Evolutionary conservation across 2,888 invertebrate species (phyloP), one percentile per base, ranked within the genome.

Genomic region (Epirrhoe tristata): DNA sequence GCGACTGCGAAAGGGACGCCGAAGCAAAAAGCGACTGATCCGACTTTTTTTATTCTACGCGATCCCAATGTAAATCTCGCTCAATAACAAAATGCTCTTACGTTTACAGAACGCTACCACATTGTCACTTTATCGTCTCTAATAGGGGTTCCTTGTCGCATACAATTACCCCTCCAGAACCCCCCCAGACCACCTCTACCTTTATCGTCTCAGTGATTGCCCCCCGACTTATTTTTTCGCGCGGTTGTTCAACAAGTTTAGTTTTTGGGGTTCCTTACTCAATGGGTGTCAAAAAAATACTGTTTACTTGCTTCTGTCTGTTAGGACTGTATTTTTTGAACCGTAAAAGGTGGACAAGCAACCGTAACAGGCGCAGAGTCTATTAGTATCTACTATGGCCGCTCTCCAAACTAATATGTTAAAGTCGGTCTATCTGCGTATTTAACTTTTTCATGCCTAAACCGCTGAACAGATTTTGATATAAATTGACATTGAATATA

Each of bases 41-140:
- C 54, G 34, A 34, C 14, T 56, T 46, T 24, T 24, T 43, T 46
- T 46, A 43, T 17, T 39, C 31, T 46, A 46, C 5, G 4, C 10
- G 6, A n/a, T 58, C 31, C 58, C 12, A 14, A 16, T 34, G 17
- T 16, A 59, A 63, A 55, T 60, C 53, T 16, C 31, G 54, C 34
- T 53, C 17, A 34, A 53, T 50, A 58, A 59, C 65, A 65, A 54
- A 60, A 61, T 54, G 54, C 12, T 60, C 12, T 51, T 54, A 62
- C 62, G 65, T 65, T 65, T 69, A 58, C 65, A 53, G 14, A 62
- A 58, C 32, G 36, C 43, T 54, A 55, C 66, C 53, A 56, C 63
- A 72, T 72, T 69, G 58, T 66, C 60, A 71, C 63, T 70, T 74
- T 70, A 70, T 67, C 69, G 63, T 63, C 58, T 64, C 60, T 66